Conservation (phyloP, 2,797 vertebrate species). For the Myripristis jacobus region DNA sequence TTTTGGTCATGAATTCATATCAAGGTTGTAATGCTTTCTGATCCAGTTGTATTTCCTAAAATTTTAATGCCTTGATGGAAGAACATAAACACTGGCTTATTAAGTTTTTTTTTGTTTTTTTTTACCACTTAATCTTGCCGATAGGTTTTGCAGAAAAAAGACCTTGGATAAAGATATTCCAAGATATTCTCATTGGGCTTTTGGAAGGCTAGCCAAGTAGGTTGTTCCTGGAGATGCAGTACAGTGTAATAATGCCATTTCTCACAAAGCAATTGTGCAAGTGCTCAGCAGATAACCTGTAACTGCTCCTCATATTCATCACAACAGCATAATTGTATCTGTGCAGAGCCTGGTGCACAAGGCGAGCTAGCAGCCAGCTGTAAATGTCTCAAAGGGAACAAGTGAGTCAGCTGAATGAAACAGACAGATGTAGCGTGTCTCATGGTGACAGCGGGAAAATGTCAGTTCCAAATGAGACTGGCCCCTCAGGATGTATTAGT, state of each 20-base stretch:
- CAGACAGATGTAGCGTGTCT: slow-evolving; percentile 32
- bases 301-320: slow-evolving; percentile 5
- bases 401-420: slow-evolving; percentile 62
- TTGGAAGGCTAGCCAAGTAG: too few species aligned
- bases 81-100: too few species aligned
- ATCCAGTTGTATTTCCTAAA: too few species aligned
- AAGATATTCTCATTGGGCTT: too few species aligned
- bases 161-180: too few species aligned
- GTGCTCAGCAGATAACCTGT: slow-evolving; percentile 4
- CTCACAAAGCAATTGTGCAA: slow-evolving; percentile 1
- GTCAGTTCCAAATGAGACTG: slow-evolving; percentile 21
- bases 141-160: too few species aligned
- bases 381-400: slow-evolving; percentile 42
- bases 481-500: neutral
- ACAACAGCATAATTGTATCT: slow-evolving; percentile 18
- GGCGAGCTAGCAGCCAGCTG: slow-evolving; percentile 37
- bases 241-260: neutral
- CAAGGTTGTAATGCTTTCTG: too few species aligned
- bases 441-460: slow-evolving; percentile 37
- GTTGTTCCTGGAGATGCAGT: neutral
- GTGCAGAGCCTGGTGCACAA: slow-evolving; percentile 36
- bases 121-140: too few species aligned
- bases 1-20: too few species aligned
- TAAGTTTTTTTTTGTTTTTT: too few species aligned
- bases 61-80: too few species aligned